Conservation (phyloP, 2,797 vertebrate species). For the Onychomys leucogaster region DNA sequence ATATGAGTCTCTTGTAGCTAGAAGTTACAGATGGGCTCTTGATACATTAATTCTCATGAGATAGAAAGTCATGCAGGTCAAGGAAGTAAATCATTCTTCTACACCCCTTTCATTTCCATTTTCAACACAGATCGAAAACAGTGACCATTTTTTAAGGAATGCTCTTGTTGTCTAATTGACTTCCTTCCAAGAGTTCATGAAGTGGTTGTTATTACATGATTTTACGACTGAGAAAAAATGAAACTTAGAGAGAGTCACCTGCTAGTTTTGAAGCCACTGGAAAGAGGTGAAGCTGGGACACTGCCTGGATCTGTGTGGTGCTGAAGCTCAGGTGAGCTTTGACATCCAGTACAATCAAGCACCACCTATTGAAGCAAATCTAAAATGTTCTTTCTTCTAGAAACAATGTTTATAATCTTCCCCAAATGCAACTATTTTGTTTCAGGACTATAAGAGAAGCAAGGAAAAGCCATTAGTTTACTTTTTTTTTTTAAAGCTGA, state of each 20-base stretch:
- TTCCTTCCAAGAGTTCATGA: background rate
- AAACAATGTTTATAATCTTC: background rate
- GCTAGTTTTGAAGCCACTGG: background rate
- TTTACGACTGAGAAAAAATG: background rate
- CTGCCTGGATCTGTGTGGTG: background rate
- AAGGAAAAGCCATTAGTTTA: conserved; percentile 9
- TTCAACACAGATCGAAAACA: background rate
- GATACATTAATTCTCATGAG: background rate
- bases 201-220: background rate
- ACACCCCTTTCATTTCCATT: background rate
- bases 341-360: background rate
- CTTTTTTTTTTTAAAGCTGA: background rate
- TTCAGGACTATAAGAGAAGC: conserved; percentile 8
- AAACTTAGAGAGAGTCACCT: background rate
- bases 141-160: background rate
- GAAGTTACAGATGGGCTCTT: background rate
- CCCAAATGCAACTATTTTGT: background rate
- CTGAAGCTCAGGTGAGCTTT: background rate
- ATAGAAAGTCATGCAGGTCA: background rate
- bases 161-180: background rate
- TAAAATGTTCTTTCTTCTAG: background rate
- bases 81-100: background rate
- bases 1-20: background rate
- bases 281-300: background rate
- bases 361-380: background rate